Percentiles rank a stretch among this genome's conserved stretches.
These are phyloP conservation scores for Chionodraco myersi DNA, from an alignment of 2,113 vertebrate species.

Conservation along the genomic window DNA sequence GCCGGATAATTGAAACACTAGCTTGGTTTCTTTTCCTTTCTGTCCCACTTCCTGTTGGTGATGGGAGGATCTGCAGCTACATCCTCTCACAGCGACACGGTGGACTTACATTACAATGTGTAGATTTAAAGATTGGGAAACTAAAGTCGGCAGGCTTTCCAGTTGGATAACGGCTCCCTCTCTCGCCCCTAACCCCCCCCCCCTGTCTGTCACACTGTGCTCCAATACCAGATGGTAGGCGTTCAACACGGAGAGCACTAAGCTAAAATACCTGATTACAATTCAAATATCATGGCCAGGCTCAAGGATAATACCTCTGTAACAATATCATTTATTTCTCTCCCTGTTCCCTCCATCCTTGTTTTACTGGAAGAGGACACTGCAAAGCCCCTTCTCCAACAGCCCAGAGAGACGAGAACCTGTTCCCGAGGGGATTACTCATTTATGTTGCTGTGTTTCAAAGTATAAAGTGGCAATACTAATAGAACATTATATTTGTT, in stretches of 20 bases:
- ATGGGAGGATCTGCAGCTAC: slow-evolving; percentile 62
- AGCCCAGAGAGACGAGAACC: slow-evolving; percentile 87
- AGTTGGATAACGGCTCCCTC: slow-evolving; percentile 82
- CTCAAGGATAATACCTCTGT: slow-evolving; percentile 96
- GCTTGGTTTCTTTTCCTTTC: slow-evolving; percentile 19
- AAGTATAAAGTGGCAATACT: slow-evolving; percentile 12
- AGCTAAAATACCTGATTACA: slow-evolving; percentile 99
- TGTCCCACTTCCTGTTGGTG: slow-evolving; percentile 44
- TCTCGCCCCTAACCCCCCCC: slow-evolving; percentile 57
- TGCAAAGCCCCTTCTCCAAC: slow-evolving; percentile 93
- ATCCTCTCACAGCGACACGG: slow-evolving; percentile 80
- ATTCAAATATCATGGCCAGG: slow-evolving; percentile 91
- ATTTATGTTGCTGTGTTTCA: neutral
- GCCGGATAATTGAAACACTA: slow-evolving; percentile 32
- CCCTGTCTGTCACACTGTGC: slow-evolving; percentile 83
- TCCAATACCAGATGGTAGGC: slow-evolving; percentile 90
- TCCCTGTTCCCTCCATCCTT: slow-evolving; percentile 91
- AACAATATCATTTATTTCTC: slow-evolving; percentile 99
- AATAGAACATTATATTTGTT: slow-evolving; percentile 36
- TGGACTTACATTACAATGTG: slow-evolving; percentile 95
- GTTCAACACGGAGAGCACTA: slow-evolving; percentile 90
- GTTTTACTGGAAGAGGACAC: slow-evolving; percentile 89
- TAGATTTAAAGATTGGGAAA: slow-evolving; percentile 95
- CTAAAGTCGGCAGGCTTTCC: slow-evolving; percentile 91
- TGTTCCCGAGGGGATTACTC: slow-evolving; percentile 51